Conservation (phyloP, 2,888 invertebrate species). For the Trisateles emortualis region DNA sequence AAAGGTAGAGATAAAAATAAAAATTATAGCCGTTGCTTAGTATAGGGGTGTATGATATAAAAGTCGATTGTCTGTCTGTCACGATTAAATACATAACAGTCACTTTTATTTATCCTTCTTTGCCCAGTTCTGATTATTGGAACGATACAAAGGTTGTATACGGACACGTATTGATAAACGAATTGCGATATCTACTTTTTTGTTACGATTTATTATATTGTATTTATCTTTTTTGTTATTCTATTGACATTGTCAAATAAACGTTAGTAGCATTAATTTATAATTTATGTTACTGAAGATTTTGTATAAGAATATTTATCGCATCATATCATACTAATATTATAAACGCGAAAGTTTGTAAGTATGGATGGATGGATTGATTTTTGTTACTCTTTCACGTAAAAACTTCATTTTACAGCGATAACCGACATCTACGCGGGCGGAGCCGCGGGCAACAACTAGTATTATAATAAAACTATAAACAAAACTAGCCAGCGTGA, state of each 20-base stretch:
- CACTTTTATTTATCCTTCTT: conserved; percentile 6
- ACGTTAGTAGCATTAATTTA: background rate
- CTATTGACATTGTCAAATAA: background rate
- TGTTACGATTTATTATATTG: conserved; percentile 11
- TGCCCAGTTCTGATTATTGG: conserved; percentile 3
- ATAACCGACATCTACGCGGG: no score
- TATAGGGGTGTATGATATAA: conserved; percentile 19
- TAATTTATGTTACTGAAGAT: no score
- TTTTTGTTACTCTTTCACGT: no score
- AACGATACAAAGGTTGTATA: conserved; percentile 6
- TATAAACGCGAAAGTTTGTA: no score
- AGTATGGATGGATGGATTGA: no score
- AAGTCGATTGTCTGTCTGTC: conserved; percentile 16
- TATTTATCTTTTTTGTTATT: conserved; percentile 6
- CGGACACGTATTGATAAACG: conserved; percentile 16
- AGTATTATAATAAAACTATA: no score
- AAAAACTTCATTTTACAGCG: no score
- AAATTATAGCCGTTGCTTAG: conserved; percentile 21
- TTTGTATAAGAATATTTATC: no score
- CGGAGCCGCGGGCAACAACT: no score
- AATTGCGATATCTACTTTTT: conserved; percentile 3
- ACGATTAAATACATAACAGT: conserved; percentile 8
- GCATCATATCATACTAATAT: no score
- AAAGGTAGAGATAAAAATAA: conserved; percentile 19
- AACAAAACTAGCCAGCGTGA: no score